Evolutionary conservation across 2,113 vertebrate species (phyloP), one percentile per base, ranked within the genome.

Genomic region (Lepus americanus): DNA sequence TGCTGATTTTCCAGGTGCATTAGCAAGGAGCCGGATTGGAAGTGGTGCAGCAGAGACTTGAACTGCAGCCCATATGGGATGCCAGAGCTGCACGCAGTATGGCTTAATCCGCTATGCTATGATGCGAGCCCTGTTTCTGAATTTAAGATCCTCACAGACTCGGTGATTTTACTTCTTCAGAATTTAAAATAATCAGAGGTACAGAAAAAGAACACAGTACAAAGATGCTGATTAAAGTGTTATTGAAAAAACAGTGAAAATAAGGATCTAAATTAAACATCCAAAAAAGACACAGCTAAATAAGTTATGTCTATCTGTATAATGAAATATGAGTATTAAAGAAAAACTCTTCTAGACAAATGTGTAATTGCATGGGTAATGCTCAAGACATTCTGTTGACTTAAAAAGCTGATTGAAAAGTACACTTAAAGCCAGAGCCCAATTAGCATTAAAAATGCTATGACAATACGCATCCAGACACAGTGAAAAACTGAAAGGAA

Each of bases 301-400:
- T 63, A 83, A 61, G 9, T 39, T 82, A 59, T n/a, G 5, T 80
- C n/a, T 61, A 78, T 27, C 44, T 49, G 11, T 49, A 84, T 14
- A 80, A 92, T 10, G 53, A 94, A 79, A 93, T 70, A 73, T 59
- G 55, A 59, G 55, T 59, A 66, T 79, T 78, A 31, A 84, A 74
- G 92, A 73, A 72, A 94, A 88, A 73, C 22, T 82, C 76, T 36
- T 63, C 9, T 72, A 77, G 61, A 53, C 49, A 94, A 95, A 77
- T 25, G 20, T 81, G n/a, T 7, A 63, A 95, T 9, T 36, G 64
- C 27, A 77, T 5, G 55, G 27, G 44, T 86, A 89, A 87, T 33
- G n/a, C 27, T 84, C 27, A 20, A n/a, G 53, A 83, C 29, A 89
- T 29, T 36, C 63, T 17, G 53, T n/a, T 92, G 72, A 84, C 72